Conservation (phyloP, 2,888 invertebrate species). For the Eledona agricola region DNA sequence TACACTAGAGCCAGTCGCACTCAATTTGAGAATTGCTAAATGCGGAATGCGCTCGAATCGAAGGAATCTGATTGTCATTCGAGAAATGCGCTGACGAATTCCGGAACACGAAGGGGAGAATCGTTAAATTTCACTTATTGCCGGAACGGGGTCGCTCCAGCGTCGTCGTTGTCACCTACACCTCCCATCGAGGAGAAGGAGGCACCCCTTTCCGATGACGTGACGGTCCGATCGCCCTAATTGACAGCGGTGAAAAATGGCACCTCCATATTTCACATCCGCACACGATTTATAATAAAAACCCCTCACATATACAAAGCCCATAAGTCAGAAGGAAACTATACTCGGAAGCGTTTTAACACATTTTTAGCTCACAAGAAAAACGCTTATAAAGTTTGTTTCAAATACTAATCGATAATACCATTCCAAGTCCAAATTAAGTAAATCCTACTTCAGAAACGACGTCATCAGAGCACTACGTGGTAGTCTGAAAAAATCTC, state of each 20-base stretch:
- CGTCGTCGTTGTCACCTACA: slow-evolving; percentile 1
- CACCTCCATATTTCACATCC: slow-evolving; percentile 48
- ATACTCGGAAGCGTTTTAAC: too few species aligned
- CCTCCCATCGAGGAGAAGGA: too few species aligned
- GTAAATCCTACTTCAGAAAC: too few species aligned
- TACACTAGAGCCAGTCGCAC: slow-evolving; percentile 6
- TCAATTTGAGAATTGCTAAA: slow-evolving; percentile 26
- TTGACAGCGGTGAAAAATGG: slow-evolving; percentile 55
- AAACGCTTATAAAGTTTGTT: too few species aligned
- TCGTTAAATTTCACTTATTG: slow-evolving; percentile 27
- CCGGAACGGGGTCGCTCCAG: slow-evolving; percentile 8
- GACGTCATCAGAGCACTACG: too few species aligned
- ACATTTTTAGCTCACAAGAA: too few species aligned
- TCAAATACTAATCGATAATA: too few species aligned
- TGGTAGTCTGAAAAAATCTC: too few species aligned
- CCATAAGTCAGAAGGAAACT: too few species aligned
- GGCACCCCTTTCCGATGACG: not conserved
- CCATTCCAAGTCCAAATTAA: too few species aligned
- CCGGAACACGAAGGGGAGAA: slow-evolving; percentile 13
- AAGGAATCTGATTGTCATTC: slow-evolving; percentile 30
- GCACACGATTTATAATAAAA: slow-evolving; percentile 47
- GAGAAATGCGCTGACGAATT: slow-evolving; percentile 32
- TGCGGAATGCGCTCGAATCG: slow-evolving; percentile 30
- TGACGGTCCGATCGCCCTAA: slow-evolving; percentile 43
- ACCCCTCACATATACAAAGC: too few species aligned